A percentile compares a stretch with the other conserved stretches of the same genome.
Conservation (phyloP, 1,140 invertebrate species). For the Maconellicoccus hirsutus region DNA sequence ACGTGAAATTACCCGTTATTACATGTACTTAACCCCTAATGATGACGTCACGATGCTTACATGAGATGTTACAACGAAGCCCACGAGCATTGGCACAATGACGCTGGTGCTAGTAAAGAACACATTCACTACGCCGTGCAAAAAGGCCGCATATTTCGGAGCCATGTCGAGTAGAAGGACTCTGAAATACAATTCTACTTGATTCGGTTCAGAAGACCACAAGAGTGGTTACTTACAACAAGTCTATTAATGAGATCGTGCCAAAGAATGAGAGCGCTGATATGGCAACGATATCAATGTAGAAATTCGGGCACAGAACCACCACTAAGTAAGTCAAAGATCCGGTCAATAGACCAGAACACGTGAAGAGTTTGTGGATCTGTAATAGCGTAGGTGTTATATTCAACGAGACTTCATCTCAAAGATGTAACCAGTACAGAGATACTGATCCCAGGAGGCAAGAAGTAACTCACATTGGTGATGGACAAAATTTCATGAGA, state of each 20-base stretch:
- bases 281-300: background rate
- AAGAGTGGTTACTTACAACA: background rate
- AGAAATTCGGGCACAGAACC: background rate
- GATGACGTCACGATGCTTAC: too few species aligned
- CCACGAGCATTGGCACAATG: background rate
- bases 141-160: background rate
- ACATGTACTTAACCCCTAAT: too few species aligned
- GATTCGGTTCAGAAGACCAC: background rate
- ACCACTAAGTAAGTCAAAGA: background rate
- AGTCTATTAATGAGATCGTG: background rate
- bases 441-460: too few species aligned
- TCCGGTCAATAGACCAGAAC: background rate
- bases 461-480: background rate
- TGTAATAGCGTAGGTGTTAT: background rate
- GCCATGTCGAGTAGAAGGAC: conserved; percentile 26
- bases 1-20: background rate
- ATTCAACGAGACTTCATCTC: too few species aligned
- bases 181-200: background rate
- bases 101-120: background rate
- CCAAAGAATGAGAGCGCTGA: background rate
- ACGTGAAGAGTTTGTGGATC: background rate
- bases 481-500: background rate
- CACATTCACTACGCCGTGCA: background rate
- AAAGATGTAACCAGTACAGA: too few species aligned
- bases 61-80: background rate